These are phyloP conservation scores for Sylvia borin DNA, from an alignment of 2,797 vertebrate species.

Conservation along the genomic window DNA sequence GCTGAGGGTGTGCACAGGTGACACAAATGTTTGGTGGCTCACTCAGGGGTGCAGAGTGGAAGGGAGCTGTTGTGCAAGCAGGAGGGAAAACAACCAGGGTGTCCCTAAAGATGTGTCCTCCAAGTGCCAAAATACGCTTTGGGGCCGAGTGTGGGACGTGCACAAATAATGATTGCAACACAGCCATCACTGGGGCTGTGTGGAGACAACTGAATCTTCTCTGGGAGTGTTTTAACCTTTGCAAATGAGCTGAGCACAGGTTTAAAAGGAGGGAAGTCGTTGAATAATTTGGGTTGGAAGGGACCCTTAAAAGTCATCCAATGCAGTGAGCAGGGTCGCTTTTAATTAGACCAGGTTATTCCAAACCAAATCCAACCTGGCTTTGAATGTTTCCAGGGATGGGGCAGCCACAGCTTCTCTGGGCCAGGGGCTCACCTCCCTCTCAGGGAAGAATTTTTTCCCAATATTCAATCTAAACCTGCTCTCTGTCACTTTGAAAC, in stretches of 20 bases:
- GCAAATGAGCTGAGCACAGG: background rate
- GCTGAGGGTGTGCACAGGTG: background rate
- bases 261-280: background rate
- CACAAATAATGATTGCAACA: background rate
- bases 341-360: background rate
- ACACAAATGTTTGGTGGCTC: background rate
- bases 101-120: background rate
- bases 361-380: background rate
- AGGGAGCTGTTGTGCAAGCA: background rate
- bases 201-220: accelerated
- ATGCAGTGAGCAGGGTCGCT: background rate
- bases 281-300: background rate
- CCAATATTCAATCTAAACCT: background rate
- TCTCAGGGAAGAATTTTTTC: background rate
- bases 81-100: background rate
- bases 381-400: background rate
- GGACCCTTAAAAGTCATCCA: background rate
- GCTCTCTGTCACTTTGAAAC: background rate
- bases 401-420: background rate
- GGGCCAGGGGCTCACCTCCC: background rate
- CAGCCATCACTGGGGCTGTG: background rate
- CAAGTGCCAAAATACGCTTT: background rate
- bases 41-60: background rate
- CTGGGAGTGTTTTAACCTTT: background rate
- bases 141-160: background rate